phyloP scores from a whole-genome alignment of 2,888 invertebrate species.

The Lasioglossum vierecki region DNA sequence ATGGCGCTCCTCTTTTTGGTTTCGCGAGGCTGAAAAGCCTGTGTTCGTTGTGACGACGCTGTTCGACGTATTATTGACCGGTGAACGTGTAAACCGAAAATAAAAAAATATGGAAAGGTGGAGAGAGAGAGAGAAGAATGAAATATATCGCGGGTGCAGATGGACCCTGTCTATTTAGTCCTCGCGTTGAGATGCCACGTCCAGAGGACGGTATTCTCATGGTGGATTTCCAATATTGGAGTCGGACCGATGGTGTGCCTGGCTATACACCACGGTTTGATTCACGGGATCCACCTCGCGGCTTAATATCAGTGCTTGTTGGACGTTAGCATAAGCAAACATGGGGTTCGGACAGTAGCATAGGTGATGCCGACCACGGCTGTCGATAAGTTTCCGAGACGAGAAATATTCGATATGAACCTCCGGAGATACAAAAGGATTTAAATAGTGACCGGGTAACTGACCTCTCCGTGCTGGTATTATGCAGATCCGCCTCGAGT shows the following conservation, averaged over 20 bases:
- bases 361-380: slow-evolving; percentile 34
- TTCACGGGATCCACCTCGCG: slow-evolving; percentile 59
- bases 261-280: slow-evolving; percentile 47
- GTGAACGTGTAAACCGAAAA: slow-evolving; percentile 23
- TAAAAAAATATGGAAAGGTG: neutral
- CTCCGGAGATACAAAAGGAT: neutral
- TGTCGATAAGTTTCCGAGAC: slow-evolving; percentile 43
- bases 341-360: slow-evolving; percentile 56
- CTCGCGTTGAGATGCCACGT: slow-evolving; percentile 65
- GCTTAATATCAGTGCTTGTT: slow-evolving; percentile 78
- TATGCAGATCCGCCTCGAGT: neutral
- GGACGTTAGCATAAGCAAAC: slow-evolving; percentile 80
- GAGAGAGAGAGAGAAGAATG: slow-evolving; percentile 26
- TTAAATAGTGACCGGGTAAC: neutral
- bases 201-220: slow-evolving; percentile 59
- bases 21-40: neutral
- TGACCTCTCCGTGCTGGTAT: neutral
- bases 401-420: slow-evolving; percentile 15
- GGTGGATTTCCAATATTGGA: slow-evolving; percentile 68
- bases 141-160: slow-evolving; percentile 33
- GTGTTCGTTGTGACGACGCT: slow-evolving; percentile 5
- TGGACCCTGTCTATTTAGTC: slow-evolving; percentile 43
- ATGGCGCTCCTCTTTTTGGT: neutral
- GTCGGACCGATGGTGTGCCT: slow-evolving; percentile 45
- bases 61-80: slow-evolving; percentile 36